Evolutionary conservation across 2,797 vertebrate species (phyloP).

Genomic region (Hemitrygon akajei): DNA sequence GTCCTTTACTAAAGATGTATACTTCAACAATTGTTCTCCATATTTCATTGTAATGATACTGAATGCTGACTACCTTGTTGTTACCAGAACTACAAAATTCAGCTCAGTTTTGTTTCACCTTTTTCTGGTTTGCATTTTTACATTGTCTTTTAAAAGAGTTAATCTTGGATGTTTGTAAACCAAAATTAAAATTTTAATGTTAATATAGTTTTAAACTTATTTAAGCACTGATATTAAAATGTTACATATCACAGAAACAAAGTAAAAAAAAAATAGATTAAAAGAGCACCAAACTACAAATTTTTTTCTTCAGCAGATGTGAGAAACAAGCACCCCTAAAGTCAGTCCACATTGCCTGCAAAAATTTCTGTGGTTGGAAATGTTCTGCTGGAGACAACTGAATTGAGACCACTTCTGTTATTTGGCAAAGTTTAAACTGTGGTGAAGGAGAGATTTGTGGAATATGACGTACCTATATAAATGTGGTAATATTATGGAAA

Average conservation of each 20-base stretch:
- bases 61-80: too few relatives aligned
- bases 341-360: not conserved
- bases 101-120: too few relatives aligned
- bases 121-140: too few relatives aligned
- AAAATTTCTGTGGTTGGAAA: not conserved
- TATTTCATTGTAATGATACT: not conserved
- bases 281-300: not conserved
- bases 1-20: too few relatives aligned
- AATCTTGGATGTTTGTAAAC: too few relatives aligned
- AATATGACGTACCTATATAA: not conserved
- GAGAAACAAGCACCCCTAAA: not conserved
- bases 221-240: not conserved
- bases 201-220: not conserved
- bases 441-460: not conserved
- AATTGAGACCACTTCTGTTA: not conserved
- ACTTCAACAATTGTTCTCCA: not conserved
- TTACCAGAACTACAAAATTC: too few relatives aligned
- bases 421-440: not conserved
- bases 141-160: not conserved
- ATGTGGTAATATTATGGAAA: conserved; percentile 27
- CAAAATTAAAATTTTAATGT: not conserved
- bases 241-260: not conserved
- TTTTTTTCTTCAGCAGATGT: not conserved
- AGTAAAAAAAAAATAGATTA: not conserved
- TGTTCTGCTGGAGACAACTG: not conserved